Conservation (phyloP, 1,140 invertebrate species). For the Trialeurodes vaporariorum region DNA sequence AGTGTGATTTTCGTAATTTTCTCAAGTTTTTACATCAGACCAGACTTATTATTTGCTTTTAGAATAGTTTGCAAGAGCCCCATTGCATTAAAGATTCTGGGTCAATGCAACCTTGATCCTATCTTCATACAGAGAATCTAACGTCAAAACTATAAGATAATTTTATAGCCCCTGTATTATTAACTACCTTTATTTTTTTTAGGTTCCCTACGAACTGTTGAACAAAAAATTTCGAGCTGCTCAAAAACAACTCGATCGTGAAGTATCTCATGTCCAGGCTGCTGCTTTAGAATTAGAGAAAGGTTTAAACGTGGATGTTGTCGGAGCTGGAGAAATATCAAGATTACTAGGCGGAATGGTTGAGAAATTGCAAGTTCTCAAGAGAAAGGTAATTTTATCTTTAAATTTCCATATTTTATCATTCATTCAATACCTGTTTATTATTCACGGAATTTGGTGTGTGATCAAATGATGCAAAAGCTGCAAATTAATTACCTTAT, state of each 20-base stretch:
- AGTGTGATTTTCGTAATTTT: too few species aligned
- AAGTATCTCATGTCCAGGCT: constrained; percentile 76
- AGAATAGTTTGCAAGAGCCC: too few species aligned
- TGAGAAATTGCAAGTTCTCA: constrained; percentile 78
- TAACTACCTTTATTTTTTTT: constrained; percentile 9
- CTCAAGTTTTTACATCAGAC: too few species aligned
- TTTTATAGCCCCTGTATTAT: not conserved
- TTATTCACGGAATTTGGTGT: too few species aligned
- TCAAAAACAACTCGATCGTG: constrained; percentile 86
- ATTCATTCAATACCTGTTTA: too few species aligned
- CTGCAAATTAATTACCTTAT: too few species aligned
- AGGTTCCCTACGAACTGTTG: constrained; percentile 96
- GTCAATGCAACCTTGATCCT: not conserved
- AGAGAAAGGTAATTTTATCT: constrained; percentile 56
- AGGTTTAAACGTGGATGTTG: constrained; percentile 42
- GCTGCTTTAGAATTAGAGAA: constrained; percentile 71
- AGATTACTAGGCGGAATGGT: constrained; percentile 74
- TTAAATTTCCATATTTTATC: too few species aligned
- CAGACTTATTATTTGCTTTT: too few species aligned
- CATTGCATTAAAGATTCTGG: too few species aligned
- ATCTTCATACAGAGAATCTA: constrained; percentile 7
- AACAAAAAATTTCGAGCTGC: constrained; percentile 95
- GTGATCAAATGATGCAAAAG: too few species aligned
- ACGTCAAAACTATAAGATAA: constrained; percentile 10
- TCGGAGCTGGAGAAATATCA: constrained; percentile 55